phyloP scores from a whole-genome alignment of 2,797 vertebrate species.

The Rallus crepitans region DNA sequence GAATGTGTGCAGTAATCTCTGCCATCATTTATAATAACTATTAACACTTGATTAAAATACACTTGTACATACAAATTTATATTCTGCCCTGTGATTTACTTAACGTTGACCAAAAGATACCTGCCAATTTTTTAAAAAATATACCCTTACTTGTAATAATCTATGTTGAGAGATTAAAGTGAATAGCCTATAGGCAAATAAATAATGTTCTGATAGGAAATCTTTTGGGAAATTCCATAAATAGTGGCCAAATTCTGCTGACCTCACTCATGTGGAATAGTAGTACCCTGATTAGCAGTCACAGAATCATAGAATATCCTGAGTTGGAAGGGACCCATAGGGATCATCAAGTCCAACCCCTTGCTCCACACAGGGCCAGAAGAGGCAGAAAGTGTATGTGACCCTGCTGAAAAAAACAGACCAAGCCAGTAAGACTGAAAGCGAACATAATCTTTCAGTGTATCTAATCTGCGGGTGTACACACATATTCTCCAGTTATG shows the following conservation, averaged over 20 bases:
- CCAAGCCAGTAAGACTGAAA: background rate
- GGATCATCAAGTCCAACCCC: no score
- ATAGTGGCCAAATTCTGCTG: background rate
- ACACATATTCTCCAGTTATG: background rate
- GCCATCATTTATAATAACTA: slow-evolving; percentile 23
- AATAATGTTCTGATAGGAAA: background rate
- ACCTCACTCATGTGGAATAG: background rate
- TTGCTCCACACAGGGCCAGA: no score
- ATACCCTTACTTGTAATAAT: background rate
- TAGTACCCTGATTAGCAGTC: background rate
- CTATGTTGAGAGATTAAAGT: background rate
- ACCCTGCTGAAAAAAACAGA: background rate
- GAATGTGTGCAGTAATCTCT: slow-evolving; percentile 41
- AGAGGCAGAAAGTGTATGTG: background rate
- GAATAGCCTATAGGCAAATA: background rate
- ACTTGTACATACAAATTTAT: background rate
- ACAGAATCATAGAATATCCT: background rate
- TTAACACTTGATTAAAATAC: background rate
- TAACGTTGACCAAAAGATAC: background rate
- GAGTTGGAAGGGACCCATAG: no score
- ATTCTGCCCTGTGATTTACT: background rate
- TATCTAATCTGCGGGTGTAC: background rate
- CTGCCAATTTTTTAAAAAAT: background rate
- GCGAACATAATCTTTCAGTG: background rate
- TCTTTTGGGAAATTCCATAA: background rate